Percentiles rank a stretch among this genome's conserved stretches.
phyloP scores from a whole-genome alignment of 35 echinoderm and acorn worm genomes.

The Strongylocentrotus purpuratus region DNA sequence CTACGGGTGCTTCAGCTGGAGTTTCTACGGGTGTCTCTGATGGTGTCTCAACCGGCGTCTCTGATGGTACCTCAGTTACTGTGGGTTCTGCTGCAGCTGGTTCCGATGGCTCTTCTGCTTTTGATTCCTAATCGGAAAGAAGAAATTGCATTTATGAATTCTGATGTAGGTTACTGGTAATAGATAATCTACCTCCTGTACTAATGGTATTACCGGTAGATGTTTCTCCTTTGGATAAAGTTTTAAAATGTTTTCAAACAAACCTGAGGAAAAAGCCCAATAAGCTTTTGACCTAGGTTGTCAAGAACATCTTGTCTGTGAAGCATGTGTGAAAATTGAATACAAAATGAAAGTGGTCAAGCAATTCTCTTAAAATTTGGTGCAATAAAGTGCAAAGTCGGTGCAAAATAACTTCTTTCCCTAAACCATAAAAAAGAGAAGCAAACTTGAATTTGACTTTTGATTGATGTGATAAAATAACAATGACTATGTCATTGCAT shows the following conservation, averaged over 20 bases:
- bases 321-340: too few relatives aligned
- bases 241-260: too few relatives aligned
- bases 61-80: background rate
- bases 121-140: background rate
- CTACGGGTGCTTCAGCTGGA: background rate
- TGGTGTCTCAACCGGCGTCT: background rate
- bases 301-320: too few relatives aligned
- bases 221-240: too few relatives aligned
- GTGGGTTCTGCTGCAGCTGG: background rate
- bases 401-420: background rate
- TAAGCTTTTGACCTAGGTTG: too few relatives aligned
- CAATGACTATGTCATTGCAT: background rate
- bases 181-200: too few relatives aligned
- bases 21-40: background rate
- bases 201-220: too few relatives aligned
- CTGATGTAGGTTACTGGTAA: too few relatives aligned
- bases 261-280: too few relatives aligned
- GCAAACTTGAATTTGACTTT: background rate
- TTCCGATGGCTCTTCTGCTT: background rate
- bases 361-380: too few relatives aligned
- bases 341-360: too few relatives aligned
- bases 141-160: background rate
- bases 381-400: background rate
- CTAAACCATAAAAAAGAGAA: background rate
- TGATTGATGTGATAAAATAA: background rate